Evolutionary conservation across 2,797 vertebrate genomes (phyloP).

Genomic region (Luscinia luscinia): DNA sequence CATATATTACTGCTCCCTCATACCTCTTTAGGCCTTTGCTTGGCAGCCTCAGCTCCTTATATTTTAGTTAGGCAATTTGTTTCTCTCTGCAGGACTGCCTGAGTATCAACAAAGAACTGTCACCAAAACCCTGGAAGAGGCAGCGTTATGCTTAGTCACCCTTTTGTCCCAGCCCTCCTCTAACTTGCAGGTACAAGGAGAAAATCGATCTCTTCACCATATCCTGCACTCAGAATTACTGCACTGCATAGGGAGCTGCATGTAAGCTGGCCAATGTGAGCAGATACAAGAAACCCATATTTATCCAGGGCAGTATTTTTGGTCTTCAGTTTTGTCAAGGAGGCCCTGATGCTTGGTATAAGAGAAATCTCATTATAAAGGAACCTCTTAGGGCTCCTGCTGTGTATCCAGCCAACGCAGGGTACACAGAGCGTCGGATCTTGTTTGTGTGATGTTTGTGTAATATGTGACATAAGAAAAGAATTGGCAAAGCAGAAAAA

Average conservation of each 20-base stretch:
- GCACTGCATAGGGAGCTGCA: not conserved
- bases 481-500: conserved; percentile 5
- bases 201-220: not conserved
- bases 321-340: not conserved
- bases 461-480: not conserved
- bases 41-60: not conserved
- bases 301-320: not conserved
- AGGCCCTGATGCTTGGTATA: not conserved
- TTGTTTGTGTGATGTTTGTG: not conserved
- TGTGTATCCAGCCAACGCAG: not conserved
- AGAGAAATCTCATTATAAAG: not conserved
- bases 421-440: not conserved
- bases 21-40: not conserved
- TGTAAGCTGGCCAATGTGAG: not conserved
- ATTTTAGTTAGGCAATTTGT: not conserved
- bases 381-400: not conserved
- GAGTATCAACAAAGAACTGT: not conserved
- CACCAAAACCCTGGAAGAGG: conserved; percentile 4
- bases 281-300: not conserved
- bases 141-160: not conserved
- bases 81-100: conserved; percentile 1
- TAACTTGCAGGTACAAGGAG: not conserved
- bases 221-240: not conserved
- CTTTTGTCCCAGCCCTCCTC: not conserved
- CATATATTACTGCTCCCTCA: not conserved